Conservation (phyloP, 2,113 vertebrate genomes). For the Labeo rohita region DNA sequence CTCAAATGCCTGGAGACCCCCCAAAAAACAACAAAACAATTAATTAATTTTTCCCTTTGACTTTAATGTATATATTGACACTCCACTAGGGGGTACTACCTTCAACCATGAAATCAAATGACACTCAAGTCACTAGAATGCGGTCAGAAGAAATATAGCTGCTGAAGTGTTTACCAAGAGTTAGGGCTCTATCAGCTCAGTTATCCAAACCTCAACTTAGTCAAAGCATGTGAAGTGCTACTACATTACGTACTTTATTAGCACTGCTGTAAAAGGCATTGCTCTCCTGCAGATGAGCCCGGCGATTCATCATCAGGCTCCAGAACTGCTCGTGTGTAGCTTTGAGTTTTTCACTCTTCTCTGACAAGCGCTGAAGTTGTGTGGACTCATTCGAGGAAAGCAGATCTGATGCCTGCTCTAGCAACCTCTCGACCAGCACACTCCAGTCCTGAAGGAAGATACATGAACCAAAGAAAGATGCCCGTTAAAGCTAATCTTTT, state of each 20-base stretch:
- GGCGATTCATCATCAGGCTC: conserved; percentile 71
- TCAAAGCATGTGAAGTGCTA: not conserved
- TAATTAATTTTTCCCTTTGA: too few relatives aligned
- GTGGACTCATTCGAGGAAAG: conserved; percentile 57
- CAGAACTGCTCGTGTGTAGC: conserved; percentile 72
- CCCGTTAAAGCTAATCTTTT: not conserved
- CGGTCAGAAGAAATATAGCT: not conserved
- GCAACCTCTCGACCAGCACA: conserved; percentile 67
- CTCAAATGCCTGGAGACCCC: conserved; percentile 76
- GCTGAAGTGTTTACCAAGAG: not conserved
- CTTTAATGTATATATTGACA: not conserved
- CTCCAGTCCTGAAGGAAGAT: conserved; percentile 76
- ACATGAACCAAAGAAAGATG: not conserved
- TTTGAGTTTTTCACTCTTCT: conserved; percentile 75
- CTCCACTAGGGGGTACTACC: conserved; percentile 49
- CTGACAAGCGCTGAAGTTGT: conserved; percentile 74
- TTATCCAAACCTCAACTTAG: not conserved
- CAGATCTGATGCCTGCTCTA: conserved; percentile 69
- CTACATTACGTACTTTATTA: conserved; percentile 75
- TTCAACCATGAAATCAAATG: not conserved
- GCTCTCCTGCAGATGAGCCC: conserved; percentile 73
- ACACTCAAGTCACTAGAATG: not conserved
- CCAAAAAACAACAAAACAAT: too few relatives aligned
- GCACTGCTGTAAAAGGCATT: conserved; percentile 80
- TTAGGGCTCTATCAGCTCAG: not conserved